These are phyloP conservation scores for Procapra przewalskii DNA, from an alignment of 2,113 vertebrate genomes.

Conservation along the genomic window DNA sequence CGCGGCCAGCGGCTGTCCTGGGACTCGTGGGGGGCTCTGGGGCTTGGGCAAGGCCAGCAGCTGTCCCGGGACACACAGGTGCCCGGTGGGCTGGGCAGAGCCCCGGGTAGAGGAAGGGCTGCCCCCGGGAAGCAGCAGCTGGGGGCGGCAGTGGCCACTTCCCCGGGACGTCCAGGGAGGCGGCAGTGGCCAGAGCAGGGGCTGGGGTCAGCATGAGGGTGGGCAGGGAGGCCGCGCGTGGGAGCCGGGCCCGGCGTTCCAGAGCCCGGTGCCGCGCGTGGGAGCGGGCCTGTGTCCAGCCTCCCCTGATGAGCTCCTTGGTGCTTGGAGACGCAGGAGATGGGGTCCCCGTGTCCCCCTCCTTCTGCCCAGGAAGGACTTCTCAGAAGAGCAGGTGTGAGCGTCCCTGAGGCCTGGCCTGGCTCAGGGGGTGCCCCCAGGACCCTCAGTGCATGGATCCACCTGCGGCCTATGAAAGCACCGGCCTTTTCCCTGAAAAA, in stretches of 20 bases:
- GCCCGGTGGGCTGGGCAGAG: background rate
- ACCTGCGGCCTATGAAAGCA: background rate
- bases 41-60: background rate
- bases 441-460: background rate
- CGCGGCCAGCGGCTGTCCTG: too few species aligned
- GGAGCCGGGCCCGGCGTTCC: background rate
- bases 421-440: background rate
- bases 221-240: background rate
- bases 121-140: accelerated
- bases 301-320: background rate
- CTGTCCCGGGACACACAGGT: accelerated
- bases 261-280: accelerated
- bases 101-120: background rate
- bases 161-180: accelerated
- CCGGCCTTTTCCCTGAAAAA: too few species aligned
- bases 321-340: accelerated
- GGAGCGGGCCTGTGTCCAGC: background rate
- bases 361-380: background rate
- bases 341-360: background rate
- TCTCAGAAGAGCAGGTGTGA: background rate
- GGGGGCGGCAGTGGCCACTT: accelerated
- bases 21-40: accelerated
- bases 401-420: background rate
- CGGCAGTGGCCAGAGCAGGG: background rate
- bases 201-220: background rate